Base-by-base conservation (phyloP, 2,113 vertebrate species). In the Datnioides undecimradiatus region DNA sequence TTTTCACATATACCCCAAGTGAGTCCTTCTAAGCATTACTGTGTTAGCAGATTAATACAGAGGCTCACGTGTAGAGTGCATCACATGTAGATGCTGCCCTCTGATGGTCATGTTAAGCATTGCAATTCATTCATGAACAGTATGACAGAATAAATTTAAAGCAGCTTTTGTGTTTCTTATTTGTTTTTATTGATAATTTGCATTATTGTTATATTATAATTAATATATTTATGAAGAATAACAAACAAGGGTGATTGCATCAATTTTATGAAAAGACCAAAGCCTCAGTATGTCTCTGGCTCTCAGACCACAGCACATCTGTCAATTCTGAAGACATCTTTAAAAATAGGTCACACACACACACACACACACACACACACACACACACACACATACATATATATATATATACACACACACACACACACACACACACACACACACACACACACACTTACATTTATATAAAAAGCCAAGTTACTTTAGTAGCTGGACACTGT, bases 21-120 rank as follows among this genome's bases (percentile, higher is more conserved):
- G 14, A 65, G 40, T 66, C 3, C 16, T 25, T 3, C 6, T 19
- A 19, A 48, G 16, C 43, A 13, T 52, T 4, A 60, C 6, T 31
- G 23, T 21, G 52, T 46, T 38, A 31, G 52, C 55, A 57, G 16
- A 41, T 54, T 10, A 43, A 63, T 6, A 8, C 17, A 41, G 25
- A 72, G 19, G 19, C 57, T n/a, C 23, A 31, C 9, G 19, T 6
- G 69, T 33, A 21, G 19, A 5, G 69, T 33, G 16, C n/a, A 95
- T 96, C 88, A 95, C 95, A 95, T 95, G 96, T 95, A 31, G 59
- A 57, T 89, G 84, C 64, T 88, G 70, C 91, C 90, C 82, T 76
- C 93, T 94, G 25, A 85, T 93, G 94, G 86, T 38, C 43, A 65
- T 41, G 0, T 33, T 17, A 68, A 64, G n/a, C 43, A 83, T 48